phyloP scores from a whole-genome alignment of 1,140 invertebrate genomes.

The Drosophila jambulina region DNA sequence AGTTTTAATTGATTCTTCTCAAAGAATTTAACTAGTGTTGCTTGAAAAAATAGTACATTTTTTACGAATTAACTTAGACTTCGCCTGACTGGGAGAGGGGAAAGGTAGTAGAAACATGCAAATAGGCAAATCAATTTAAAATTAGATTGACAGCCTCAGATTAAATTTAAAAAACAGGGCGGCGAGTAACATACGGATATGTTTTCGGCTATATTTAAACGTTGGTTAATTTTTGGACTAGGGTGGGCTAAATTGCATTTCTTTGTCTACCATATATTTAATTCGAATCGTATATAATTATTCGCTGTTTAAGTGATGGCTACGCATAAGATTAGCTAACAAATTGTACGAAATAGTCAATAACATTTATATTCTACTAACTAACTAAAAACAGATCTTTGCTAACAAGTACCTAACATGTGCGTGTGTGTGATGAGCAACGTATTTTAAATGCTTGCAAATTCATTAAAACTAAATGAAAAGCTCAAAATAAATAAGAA shows the following conservation, averaged over 20 bases:
- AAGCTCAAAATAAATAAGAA: constrained; percentile 75
- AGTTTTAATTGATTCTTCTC: constrained; percentile 52
- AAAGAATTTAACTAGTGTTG: constrained; percentile 55
- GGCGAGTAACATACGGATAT: constrained; percentile 6
- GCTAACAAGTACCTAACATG: constrained; percentile 61
- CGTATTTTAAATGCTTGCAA: constrained; percentile 73
- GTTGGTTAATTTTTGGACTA: constrained; percentile 44
- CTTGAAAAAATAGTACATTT: constrained; percentile 27
- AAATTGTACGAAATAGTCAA: constrained; percentile 64
- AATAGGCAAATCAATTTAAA: not conserved
- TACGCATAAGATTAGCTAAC: constrained; percentile 60
- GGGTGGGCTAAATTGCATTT: constrained; percentile 67
- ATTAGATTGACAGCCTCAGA: constrained; percentile 10
- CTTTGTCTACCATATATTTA: constrained; percentile 49
- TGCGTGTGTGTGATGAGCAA: constrained; percentile 46
- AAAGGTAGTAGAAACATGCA: not conserved
- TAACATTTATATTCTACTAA: constrained; percentile 57
- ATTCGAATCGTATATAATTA: constrained; percentile 66
- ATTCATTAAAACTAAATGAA: constrained; percentile 63
- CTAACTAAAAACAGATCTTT: constrained; percentile 62
- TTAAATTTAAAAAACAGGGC: constrained; percentile 3
- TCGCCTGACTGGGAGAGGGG: constrained; percentile 2
- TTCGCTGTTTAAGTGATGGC: constrained; percentile 75
- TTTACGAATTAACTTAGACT: not conserved
- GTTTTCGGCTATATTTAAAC: constrained; percentile 23